These are phyloP conservation scores for Yponomeuta cagnagella DNA, from an alignment of 2,888 invertebrate genomes.

Conservation along the genomic window DNA sequence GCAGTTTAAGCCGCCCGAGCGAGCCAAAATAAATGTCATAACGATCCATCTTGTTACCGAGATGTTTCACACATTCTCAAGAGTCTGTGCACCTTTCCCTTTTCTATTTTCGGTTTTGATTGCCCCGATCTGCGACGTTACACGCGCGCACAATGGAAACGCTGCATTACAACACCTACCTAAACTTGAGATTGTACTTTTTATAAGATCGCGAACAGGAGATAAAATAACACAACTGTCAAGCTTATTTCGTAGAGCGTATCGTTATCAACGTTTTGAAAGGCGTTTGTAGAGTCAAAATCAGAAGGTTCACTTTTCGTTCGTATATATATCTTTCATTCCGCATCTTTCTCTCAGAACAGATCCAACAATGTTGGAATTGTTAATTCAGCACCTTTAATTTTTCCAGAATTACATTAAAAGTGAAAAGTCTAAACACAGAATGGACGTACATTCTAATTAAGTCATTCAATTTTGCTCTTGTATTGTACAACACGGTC, in stretches of 20 bases:
- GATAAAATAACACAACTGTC: not conserved
- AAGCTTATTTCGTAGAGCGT: not conserved
- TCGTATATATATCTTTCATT: too few relatives aligned
- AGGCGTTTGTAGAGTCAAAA: not conserved
- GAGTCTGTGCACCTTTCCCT: conserved; percentile 23
- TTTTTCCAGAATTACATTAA: too few relatives aligned
- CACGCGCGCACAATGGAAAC: not conserved
- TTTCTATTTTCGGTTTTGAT: conserved; percentile 7
- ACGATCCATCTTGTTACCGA: conserved; percentile 31
- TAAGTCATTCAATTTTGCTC: too few relatives aligned
- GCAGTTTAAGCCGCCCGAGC: conserved; percentile 15
- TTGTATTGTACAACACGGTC: too few relatives aligned
- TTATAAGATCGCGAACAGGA: not conserved
- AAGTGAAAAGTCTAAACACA: too few relatives aligned
- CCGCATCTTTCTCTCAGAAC: too few relatives aligned
- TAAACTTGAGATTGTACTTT: not conserved
- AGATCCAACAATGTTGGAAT: too few relatives aligned
- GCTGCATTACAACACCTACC: conserved; percentile 1
- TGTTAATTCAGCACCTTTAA: too few relatives aligned
- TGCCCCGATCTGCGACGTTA: not conserved
- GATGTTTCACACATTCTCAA: conserved; percentile 24
- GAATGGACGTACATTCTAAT: too few relatives aligned
- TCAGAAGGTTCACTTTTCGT: too few relatives aligned
- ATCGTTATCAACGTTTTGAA: conserved; percentile 1
- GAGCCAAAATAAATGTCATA: conserved; percentile 48